phyloP scores from a whole-genome alignment of 2,797 vertebrate species.

The Cuculus canorus region DNA sequence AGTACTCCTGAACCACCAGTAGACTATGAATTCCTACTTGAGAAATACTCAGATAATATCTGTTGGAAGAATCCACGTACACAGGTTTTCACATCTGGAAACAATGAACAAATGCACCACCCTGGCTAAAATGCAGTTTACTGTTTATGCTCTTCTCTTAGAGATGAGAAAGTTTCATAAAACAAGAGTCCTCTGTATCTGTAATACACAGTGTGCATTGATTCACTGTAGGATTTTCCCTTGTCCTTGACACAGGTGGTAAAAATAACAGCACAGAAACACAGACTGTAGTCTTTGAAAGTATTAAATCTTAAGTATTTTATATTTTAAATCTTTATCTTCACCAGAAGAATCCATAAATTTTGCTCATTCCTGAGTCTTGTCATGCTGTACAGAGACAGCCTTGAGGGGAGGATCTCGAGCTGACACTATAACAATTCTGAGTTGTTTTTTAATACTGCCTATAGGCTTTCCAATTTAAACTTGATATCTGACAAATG shows the following conservation, averaged over 20 bases:
- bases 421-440: not conserved
- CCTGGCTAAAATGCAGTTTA: not conserved
- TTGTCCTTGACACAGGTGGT: not conserved
- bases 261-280: not conserved
- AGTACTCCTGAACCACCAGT: not conserved
- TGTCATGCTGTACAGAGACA: not conserved
- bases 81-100: not conserved
- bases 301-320: not conserved
- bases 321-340: not conserved
- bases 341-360: not conserved
- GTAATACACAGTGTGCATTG: not conserved
- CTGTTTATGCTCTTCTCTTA: not conserved
- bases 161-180: not conserved
- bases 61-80: not conserved
- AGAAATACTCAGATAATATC: not conserved
- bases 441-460: not conserved
- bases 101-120: not conserved
- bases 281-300: not conserved
- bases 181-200: not conserved
- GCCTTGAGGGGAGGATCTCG: not conserved
- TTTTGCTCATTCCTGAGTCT: not conserved
- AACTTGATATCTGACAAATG: not conserved
- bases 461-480: not conserved
- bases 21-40: not conserved
- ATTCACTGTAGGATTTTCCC: not conserved